Evolutionary conservation across 1,140 invertebrate species (phyloP), one percentile per base, ranked within the genome.

Genomic region (Onthophagus taurus): DNA sequence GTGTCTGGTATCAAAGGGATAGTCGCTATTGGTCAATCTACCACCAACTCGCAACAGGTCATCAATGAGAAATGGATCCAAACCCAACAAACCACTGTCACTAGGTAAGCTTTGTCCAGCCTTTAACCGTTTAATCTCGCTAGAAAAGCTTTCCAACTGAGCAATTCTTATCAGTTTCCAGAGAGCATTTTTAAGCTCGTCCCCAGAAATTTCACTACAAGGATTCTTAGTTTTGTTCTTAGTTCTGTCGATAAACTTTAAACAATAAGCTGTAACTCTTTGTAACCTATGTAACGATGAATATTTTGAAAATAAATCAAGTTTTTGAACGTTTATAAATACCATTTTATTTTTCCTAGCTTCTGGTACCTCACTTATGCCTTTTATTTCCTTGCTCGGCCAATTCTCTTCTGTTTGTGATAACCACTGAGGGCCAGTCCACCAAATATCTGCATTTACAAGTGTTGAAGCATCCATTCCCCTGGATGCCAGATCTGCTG

Each of bases 401-500:
- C 42, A 33, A 20, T 20, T 6, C 16, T 37, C 13, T 12, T 12
- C n/a, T 24, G 12, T 21, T 6, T 39, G 9, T 19, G 14, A 18
- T 17, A 45, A 37, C 23, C 36, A 49, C 9, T 13, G 20, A 8
- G 45, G 37, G 13, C 43, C 35, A 29, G 38, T 42, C 52, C 52
- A 60, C 31, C 50, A 50, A 7, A 43, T 19, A n/a, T 33, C 31
- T n/a, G 47, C 39, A 8, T 44, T 9, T 26, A 26, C 14, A 6
- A 53, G 33, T 13, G 49, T 14, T 8, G 33, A 13, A 3, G 56
- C 44, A 7, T 17, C 17, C 9, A 47, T 23, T 7, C 54, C 58
- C 26, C 57, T 16, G 1, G 58, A 55, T 7, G 55, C 3, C 2
- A 52, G 17, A 47, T 62, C 59, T 11, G 55, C 60, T 5, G 59